Percentiles rank a stretch among this genome's conserved stretches.
Evolutionary conservation across 1,140 invertebrate genomes (phyloP).

Genomic region (Odontomachus brunneus): DNA sequence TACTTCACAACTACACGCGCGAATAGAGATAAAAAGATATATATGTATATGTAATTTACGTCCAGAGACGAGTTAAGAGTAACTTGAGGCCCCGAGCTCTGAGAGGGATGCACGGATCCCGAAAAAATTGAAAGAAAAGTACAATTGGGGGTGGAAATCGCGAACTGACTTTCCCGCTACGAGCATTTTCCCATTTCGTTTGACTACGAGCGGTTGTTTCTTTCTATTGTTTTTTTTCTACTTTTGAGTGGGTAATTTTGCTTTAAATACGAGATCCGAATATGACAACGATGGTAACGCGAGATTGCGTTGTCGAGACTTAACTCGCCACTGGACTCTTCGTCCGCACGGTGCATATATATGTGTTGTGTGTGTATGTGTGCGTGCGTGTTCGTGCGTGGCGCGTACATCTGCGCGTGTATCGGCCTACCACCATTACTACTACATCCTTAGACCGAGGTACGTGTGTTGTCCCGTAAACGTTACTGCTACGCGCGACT

Average conservation of each 20-base stretch:
- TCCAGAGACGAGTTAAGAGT: slow-evolving; percentile 41
- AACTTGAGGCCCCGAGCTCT: background rate
- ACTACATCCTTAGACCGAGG: slow-evolving; percentile 18
- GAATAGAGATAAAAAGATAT: slow-evolving; percentile 21
- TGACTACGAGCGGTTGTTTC: background rate
- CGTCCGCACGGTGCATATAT: slow-evolving; percentile 2
- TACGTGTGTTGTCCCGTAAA: slow-evolving; percentile 10
- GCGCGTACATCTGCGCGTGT: too few species aligned
- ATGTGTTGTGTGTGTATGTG: background rate
- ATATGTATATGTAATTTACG: slow-evolving; percentile 26
- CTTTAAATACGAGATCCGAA: too few species aligned
- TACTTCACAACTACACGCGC: slow-evolving; percentile 32
- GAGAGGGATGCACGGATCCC: too few species aligned
- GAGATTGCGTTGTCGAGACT: background rate
- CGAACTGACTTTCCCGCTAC: background rate
- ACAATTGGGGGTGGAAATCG: slow-evolving; percentile 27
- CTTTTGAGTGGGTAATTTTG: too few species aligned
- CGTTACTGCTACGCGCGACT: slow-evolving; percentile 4
- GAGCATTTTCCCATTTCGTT: slow-evolving; percentile 8
- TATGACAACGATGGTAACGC: too few species aligned
- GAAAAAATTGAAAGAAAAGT: background rate
- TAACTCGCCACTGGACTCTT: slow-evolving; percentile 37
- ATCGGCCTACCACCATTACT: too few species aligned
- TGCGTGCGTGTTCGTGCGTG: background rate
- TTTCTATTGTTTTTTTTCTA: background rate